A percentile compares a stretch with the other conserved stretches of the same genome.
phyloP scores from a whole-genome alignment of 1,140 invertebrate genomes.

The Colletes gigas region DNA sequence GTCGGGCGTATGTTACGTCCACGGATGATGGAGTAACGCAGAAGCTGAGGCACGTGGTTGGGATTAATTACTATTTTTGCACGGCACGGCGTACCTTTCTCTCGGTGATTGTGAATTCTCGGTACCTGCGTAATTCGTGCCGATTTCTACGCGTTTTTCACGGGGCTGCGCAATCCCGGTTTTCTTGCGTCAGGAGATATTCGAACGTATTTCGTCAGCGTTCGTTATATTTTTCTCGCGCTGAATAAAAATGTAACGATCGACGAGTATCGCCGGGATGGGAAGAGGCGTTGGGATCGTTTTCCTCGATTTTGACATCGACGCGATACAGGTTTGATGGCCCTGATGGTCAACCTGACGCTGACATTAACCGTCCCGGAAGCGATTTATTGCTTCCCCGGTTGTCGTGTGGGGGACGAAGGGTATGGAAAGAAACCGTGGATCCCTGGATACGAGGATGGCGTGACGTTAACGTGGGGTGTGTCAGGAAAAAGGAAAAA shows the following conservation, averaged over 20 bases:
- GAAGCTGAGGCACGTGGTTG: background rate
- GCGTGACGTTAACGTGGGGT: conserved; percentile 1
- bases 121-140: background rate
- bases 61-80: background rate
- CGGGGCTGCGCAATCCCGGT: conserved; percentile 9
- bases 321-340: conserved; percentile 17
- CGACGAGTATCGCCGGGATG: conserved; percentile 2
- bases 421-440: conserved; percentile 17
- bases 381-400: conserved; percentile 70
- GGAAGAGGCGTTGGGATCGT: background rate
- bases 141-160: conserved; percentile 39
- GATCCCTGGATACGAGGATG: conserved; percentile 1
- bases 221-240: background rate
- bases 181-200: conserved; percentile 1
- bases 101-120: conserved; percentile 37
- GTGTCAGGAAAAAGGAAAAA: background rate
- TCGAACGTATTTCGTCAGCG: conserved; percentile 11
- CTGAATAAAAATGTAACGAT: conserved; percentile 33
- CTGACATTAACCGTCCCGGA: conserved; percentile 68
- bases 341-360: conserved; percentile 59
- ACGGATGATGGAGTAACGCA: background rate
- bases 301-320: conserved; percentile 45
- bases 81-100: conserved; percentile 22
- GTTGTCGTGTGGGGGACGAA: conserved; percentile 37
- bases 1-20: too few relatives aligned